Percentiles rank a stretch among this genome's conserved stretches.
Evolutionary conservation across 1,140 invertebrate species (phyloP).

Genomic region (Lordiphosa clarofinis): DNA sequence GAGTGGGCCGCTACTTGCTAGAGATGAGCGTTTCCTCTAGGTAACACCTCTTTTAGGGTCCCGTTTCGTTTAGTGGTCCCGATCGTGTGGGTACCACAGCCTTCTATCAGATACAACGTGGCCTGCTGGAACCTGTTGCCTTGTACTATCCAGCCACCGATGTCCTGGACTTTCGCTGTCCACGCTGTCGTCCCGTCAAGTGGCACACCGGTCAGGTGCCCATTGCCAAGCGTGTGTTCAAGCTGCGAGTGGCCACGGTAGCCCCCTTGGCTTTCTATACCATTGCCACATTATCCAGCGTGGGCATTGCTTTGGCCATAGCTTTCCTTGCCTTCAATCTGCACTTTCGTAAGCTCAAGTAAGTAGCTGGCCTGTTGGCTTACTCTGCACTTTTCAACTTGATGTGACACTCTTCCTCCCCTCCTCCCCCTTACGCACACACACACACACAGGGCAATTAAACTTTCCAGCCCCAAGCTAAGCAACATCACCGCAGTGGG

Average conservation of each 20-base stretch:
- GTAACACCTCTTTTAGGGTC: conserved; percentile 83
- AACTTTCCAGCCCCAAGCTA: conserved; percentile 96
- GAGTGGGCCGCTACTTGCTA: conserved; percentile 65
- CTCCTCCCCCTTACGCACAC: not conserved
- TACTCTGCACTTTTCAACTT: conserved; percentile 41
- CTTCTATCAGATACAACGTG: conserved; percentile 92
- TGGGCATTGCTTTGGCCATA: conserved; percentile 89
- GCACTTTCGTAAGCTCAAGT: conserved; percentile 92
- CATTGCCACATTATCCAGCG: conserved; percentile 85
- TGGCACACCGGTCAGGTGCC: conserved; percentile 90
- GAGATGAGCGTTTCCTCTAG: not conserved
- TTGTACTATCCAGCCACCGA: conserved; percentile 86
- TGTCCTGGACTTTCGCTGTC: conserved; percentile 86
- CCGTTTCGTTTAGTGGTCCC: conserved; percentile 90
- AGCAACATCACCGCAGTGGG: conserved; percentile 98
- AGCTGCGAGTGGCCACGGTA: conserved; percentile 86
- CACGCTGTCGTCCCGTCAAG: conserved; percentile 84
- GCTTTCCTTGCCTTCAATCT: conserved; percentile 92
- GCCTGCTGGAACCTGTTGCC: conserved; percentile 85
- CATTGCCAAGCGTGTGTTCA: conserved; percentile 86
- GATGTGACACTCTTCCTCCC: conserved; percentile 13
- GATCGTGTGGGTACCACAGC: conserved; percentile 91
- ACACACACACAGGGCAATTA: conserved; percentile 84
- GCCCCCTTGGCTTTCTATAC: conserved; percentile 87
- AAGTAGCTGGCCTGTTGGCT: conserved; percentile 70